Evolutionary conservation across 2,113 vertebrate genomes (phyloP).

Genomic region (Rattus rattus): DNA sequence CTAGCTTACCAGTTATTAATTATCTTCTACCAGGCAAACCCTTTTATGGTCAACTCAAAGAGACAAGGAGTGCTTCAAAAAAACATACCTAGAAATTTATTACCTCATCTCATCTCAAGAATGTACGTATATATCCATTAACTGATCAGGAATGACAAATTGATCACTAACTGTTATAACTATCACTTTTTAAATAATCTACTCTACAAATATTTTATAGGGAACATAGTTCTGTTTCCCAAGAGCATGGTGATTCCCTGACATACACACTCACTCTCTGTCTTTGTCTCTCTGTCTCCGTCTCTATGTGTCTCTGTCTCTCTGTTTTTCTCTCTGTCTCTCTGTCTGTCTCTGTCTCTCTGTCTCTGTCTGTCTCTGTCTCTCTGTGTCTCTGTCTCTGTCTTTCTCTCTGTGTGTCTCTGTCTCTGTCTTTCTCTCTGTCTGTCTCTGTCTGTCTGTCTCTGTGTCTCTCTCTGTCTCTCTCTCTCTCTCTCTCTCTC

Average conservation of each 20-base stretch:
- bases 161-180: neutral
- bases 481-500: no score
- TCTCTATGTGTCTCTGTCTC: neutral
- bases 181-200: slow-evolving; percentile 26
- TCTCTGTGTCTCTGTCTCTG: no score
- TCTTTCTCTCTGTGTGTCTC: no score
- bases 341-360: no score
- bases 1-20: neutral
- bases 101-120: neutral
- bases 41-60: neutral
- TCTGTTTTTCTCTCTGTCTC: neutral
- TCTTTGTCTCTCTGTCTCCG: no score
- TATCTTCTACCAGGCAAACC: neutral
- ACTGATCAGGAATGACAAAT: neutral
- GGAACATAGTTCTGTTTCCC: neutral
- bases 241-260: neutral
- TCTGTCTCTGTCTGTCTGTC: no score
- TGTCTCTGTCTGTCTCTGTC: no score
- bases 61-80: neutral
- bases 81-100: neutral
- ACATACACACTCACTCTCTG: neutral
- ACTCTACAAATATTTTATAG: neutral
- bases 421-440: no score
- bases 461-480: no score
- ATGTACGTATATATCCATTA: neutral